phyloP scores from a whole-genome alignment of 1,140 invertebrate genomes.

The Lucilia cuprina region DNA sequence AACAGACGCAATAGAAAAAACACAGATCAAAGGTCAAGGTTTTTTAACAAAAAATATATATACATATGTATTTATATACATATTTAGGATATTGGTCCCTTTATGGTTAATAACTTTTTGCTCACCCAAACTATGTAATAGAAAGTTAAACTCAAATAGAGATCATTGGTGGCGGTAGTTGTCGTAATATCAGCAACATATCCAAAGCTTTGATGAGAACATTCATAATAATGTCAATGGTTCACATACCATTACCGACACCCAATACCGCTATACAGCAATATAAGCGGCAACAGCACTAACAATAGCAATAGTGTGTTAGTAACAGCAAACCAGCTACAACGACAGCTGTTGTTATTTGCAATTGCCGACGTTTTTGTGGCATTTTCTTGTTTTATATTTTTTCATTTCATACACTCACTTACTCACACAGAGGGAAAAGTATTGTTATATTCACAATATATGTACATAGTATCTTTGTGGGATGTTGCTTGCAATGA shows the following conservation, averaged over 20 bases:
- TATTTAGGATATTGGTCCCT: no score
- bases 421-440: no score
- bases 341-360: constrained; percentile 26
- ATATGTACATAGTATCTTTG: no score
- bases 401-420: background rate
- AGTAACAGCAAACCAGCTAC: constrained; percentile 13
- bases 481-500: background rate
- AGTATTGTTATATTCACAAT: background rate
- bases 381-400: background rate
- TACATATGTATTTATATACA: no score
- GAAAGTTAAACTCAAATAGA: background rate
- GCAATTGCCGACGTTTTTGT: constrained; percentile 17
- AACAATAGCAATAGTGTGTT: background rate
- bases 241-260: background rate
- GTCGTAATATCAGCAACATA: background rate
- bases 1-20: no score
- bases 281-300: background rate
- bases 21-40: no score
- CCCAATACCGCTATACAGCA: background rate
- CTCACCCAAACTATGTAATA: background rate
- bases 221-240: constrained; percentile 8
- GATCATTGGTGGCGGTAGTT: background rate
- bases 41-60: no score
- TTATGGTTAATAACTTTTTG: background rate
- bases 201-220: background rate